A percentile compares a stretch with the other conserved stretches of the same genome.
Conservation (phyloP, 2,113 vertebrate genomes). For the Daboia siamensis region DNA sequence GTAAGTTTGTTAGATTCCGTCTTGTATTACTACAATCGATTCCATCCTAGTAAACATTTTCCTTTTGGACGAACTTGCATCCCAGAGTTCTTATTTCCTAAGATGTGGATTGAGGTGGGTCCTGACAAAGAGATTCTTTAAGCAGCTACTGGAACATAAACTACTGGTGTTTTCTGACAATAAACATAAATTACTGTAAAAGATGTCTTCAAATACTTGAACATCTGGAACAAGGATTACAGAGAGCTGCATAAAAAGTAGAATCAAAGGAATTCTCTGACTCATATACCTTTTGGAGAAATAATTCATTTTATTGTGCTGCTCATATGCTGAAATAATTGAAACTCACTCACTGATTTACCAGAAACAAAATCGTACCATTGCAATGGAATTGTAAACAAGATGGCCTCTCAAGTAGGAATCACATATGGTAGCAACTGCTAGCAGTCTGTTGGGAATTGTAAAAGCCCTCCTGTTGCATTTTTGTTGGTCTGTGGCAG, state of each 20-base stretch:
- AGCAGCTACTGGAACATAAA: conserved; percentile 55
- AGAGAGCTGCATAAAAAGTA: conserved; percentile 62
- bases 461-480: background rate
- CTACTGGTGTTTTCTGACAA: conserved; percentile 45
- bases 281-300: conserved; percentile 52
- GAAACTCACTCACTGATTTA: conserved; percentile 46
- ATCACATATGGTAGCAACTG: background rate
- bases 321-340: conserved; percentile 57
- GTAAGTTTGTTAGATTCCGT: no score
- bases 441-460: background rate
- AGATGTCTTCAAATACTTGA: conserved; percentile 58
- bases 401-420: conserved; percentile 37
- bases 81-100: no score
- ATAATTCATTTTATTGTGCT: conserved; percentile 64
- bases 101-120: no score
- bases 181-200: conserved; percentile 56
- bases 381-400: conserved; percentile 51
- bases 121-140: conserved; percentile 36
- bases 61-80: no score
- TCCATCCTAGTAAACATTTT: no score
- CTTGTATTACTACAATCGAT: no score
- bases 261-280: conserved; percentile 57
- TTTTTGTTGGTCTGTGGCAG: background rate
- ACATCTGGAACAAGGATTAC: conserved; percentile 63
- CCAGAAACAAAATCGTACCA: background rate